A percentile compares a stretch with the other conserved stretches of the same genome.
These are phyloP conservation scores for Nomada fabriciana DNA, from an alignment of 2,888 invertebrate species.

Conservation along the genomic window DNA sequence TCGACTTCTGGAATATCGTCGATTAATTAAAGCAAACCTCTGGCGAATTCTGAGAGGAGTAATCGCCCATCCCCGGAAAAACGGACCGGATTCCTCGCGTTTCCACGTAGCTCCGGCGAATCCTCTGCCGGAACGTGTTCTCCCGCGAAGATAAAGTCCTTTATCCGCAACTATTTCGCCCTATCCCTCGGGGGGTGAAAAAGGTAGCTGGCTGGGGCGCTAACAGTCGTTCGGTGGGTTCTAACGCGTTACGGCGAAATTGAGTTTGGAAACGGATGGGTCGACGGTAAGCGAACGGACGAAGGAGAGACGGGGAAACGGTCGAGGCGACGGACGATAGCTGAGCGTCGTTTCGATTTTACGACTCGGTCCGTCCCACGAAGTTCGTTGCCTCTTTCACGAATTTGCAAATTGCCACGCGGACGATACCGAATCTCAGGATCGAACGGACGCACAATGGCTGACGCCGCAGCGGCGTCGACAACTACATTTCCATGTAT, in stretches of 20 bases:
- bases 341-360: conserved; percentile 50
- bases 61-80: no score
- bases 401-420: neutral
- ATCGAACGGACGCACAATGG: neutral
- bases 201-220: neutral
- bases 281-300: neutral
- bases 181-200: neutral
- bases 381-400: no score
- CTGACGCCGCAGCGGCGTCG: conserved; percentile 11
- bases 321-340: conserved; percentile 35
- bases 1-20: neutral
- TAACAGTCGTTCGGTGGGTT: conserved; percentile 24
- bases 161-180: neutral
- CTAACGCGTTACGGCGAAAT: conserved; percentile 52
- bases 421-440: no score
- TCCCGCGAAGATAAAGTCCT: neutral
- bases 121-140: neutral
- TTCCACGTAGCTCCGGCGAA: no score
- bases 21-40: neutral
- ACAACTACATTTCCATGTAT: conserved; percentile 39
- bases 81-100: no score
- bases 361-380: conserved; percentile 19
- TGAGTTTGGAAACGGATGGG: conserved; percentile 6
- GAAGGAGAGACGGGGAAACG: neutral
- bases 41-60: neutral